These are phyloP conservation scores for Diadegma fenestrale DNA, from an alignment of 2,888 invertebrate species.

Conservation along the genomic window DNA sequence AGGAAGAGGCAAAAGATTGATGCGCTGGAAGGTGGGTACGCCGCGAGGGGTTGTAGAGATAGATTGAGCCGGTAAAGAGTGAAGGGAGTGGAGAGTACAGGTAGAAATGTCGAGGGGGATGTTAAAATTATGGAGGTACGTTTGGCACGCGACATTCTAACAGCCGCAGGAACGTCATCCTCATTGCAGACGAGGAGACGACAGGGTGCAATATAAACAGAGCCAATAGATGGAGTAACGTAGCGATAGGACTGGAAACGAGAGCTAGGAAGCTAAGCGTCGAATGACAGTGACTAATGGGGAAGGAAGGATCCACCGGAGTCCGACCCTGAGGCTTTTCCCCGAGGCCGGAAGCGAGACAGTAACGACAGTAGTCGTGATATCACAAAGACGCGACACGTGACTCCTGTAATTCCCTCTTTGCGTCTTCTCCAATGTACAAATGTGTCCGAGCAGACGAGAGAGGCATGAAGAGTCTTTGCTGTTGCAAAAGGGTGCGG, in stretches of 20 bases:
- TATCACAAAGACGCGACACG: constrained; percentile 43
- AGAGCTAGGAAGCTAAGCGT: constrained; percentile 69
- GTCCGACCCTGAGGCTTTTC: constrained; percentile 64
- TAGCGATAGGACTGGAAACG: constrained; percentile 67
- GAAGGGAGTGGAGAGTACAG: constrained; percentile 8
- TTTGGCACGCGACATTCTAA: constrained; percentile 58
- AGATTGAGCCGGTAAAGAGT: constrained; percentile 22
- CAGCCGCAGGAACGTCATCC: constrained; percentile 47
- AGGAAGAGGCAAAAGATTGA: constrained; percentile 11
- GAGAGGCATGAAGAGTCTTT: neutral
- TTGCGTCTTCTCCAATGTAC: neutral
- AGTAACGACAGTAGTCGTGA: constrained; percentile 48
- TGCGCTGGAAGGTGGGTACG: neutral
- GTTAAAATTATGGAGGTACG: constrained; percentile 61
- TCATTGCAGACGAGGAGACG: constrained; percentile 60
- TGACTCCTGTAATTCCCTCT: constrained; percentile 7
- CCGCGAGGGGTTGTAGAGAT: constrained; percentile 16
- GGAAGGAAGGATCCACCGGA: constrained; percentile 61
- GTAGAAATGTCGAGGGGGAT: constrained; percentile 39
- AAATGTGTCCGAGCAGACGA: neutral
- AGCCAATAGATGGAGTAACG: constrained; percentile 46
- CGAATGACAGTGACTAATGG: constrained; percentile 76
- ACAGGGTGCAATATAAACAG: constrained; percentile 59
- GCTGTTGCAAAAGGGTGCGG: constrained; percentile 17
- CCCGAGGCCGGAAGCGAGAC: constrained; percentile 58